These are phyloP conservation scores for Colossoma macropomum DNA, from an alignment of 2,113 vertebrate genomes.

Conservation along the genomic window DNA sequence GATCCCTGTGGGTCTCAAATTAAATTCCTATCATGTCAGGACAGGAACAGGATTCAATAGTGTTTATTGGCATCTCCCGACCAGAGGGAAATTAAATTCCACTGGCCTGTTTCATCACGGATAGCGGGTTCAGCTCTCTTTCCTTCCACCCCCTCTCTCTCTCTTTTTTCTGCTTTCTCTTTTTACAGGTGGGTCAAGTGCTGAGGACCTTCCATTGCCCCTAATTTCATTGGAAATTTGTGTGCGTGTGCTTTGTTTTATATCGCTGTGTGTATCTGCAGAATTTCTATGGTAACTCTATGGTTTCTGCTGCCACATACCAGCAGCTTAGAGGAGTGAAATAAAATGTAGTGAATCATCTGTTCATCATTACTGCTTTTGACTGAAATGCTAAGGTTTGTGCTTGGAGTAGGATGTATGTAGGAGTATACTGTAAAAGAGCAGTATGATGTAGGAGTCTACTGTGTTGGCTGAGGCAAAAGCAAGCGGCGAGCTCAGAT, in stretches of 20 bases:
- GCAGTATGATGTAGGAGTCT: too few species aligned
- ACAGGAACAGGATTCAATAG: constrained; percentile 55
- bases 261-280: neutral
- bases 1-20: constrained; percentile 55
- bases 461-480: too few species aligned
- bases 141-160: constrained; percentile 35
- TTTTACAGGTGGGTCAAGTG: constrained; percentile 43
- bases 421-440: too few species aligned
- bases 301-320: neutral
- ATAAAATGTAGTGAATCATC: neutral
- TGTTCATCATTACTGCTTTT: neutral
- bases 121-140: constrained; percentile 32
- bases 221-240: constrained; percentile 39
- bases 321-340: neutral
- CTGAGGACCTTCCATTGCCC: constrained; percentile 40
- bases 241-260: constrained; percentile 23
- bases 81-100: constrained; percentile 56
- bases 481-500: too few species aligned
- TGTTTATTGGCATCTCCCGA: constrained; percentile 56
- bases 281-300: neutral
- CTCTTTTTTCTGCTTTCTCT: constrained; percentile 51
- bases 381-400: neutral
- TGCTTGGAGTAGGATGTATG: too few species aligned
- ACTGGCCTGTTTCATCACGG: constrained; percentile 51
- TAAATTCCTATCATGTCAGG: constrained; percentile 59